phyloP scores from a whole-genome alignment of 1,140 invertebrate genomes.

The Thaumetopoea pityocampa region DNA sequence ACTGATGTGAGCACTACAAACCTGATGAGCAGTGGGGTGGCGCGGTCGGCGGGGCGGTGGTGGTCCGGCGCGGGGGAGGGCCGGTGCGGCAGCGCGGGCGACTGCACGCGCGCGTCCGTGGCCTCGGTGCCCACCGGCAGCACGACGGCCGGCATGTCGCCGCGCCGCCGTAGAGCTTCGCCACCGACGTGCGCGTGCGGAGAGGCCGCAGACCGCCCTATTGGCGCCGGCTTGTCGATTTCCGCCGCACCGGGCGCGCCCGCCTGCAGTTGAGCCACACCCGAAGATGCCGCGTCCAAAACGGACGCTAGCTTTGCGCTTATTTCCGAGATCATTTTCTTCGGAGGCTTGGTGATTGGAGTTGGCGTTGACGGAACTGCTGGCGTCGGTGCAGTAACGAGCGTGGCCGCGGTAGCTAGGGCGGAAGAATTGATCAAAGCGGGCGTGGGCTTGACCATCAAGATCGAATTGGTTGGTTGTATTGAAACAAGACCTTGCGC shows the following conservation, averaged over 20 bases:
- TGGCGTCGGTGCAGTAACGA: constrained; percentile 4
- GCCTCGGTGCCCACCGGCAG: constrained; percentile 55
- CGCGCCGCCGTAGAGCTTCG: constrained; percentile 27
- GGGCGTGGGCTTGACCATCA: constrained; percentile 12
- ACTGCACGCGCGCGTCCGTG: constrained; percentile 59
- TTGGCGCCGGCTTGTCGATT: constrained; percentile 20
- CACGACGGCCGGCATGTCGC: constrained; percentile 41
- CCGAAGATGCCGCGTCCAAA: constrained; percentile 42
- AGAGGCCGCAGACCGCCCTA: constrained; percentile 11
- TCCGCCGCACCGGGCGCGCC: constrained; percentile 15
- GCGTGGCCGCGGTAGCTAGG: constrained; percentile 3
- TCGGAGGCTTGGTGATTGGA: constrained; percentile 62
- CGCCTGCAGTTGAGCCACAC: constrained; percentile 15
- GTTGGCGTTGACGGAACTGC: constrained; percentile 23
- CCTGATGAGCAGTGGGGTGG: constrained; percentile 57
- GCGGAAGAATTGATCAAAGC: neutral
- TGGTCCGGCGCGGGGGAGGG: constrained; percentile 38
- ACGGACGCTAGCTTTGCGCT: constrained; percentile 56
- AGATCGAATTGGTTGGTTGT: too few species aligned
- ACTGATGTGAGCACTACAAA: constrained; percentile 33
- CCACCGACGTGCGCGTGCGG: constrained; percentile 12
- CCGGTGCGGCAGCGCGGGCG: constrained; percentile 60
- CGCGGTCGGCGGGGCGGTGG: constrained; percentile 49
- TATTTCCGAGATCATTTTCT: constrained; percentile 71
- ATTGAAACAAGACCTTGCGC: neutral